Base-by-base conservation (phyloP, 1,140 invertebrate species). In the Rhizoglyphus robini region DNA sequence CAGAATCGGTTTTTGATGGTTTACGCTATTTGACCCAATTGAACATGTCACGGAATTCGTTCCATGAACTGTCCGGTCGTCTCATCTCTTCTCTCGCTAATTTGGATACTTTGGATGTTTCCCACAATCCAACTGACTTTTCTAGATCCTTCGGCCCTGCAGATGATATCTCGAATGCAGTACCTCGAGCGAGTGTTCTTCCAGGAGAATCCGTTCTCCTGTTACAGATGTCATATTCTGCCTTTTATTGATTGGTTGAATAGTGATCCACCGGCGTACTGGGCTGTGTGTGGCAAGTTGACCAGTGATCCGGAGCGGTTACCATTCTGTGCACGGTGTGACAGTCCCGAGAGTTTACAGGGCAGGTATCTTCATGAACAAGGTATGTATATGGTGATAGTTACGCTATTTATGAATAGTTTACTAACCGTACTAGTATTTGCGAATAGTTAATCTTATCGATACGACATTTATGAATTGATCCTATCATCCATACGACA, bases 161-260 rank as follows among this genome's bases (percentile, higher is more conserved):
- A 29, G 36, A 60, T 27, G n/a, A n/a, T 60, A 20, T 27, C 2
- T 27, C 31, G 62, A 20, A 73, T 74, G 30, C 66, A 58, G 46
- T 64, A 74, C 20, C 69, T 85, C 0, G 76, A 79, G 69, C 34
- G 58, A 23, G 30, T 73, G 3, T 54, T 68, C 61, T 71, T 86
- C 65, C 76, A 82, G 30, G 77, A 77, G 23, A 86, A 86, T 74
- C 80, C 79, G 3, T 86, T 84, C 83, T 76, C 79, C 2, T 86
- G 84, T 71, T 83, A 85, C 72, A 75, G 81, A 68, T 86, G 85
- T 66, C 71, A 72, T 65, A 73, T 75, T 51, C 65, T 69, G n/a
- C 71, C 71, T 0, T 58, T 76, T 30, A 34, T 74, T 4, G 68
- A 69, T n/a, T 76, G 73, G 74, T 63, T 74, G 1, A 70, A 70